Percentiles rank a stretch among this genome's conserved stretches.
These are phyloP conservation scores for Sebastes diploproa DNA, from an alignment of 2,797 vertebrate species.

Conservation along the genomic window DNA sequence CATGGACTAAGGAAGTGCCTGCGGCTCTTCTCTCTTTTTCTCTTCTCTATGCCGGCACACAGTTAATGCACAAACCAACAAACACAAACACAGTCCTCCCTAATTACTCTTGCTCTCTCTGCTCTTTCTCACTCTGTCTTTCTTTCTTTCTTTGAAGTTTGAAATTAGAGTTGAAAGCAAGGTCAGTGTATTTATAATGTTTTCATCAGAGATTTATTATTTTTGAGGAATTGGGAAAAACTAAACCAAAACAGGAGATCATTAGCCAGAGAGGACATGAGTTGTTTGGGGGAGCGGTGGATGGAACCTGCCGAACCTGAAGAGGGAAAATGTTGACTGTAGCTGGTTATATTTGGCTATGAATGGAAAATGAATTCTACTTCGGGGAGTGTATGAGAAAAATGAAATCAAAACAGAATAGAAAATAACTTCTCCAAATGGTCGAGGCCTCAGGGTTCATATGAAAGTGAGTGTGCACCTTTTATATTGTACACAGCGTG, in stretches of 20 bases:
- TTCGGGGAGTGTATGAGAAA: neutral
- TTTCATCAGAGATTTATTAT: constrained; percentile 51
- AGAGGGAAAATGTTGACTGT: neutral
- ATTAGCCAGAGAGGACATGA: constrained; percentile 5
- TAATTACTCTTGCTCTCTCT: constrained; percentile 39
- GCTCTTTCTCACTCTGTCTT: constrained; percentile 6
- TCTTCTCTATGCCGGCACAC: neutral
- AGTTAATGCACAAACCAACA: constrained; percentile 12
- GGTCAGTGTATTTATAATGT: constrained; percentile 57
- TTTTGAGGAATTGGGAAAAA: constrained; percentile 26
- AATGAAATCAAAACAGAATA: constrained; percentile 1
- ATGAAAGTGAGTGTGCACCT: neutral
- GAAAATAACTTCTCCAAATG: neutral
- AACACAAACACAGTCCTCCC: constrained; percentile 25
- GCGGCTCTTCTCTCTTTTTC: neutral
- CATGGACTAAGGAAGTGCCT: constrained; percentile 18
- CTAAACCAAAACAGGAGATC: constrained; percentile 7
- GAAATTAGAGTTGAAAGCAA: constrained; percentile 57
- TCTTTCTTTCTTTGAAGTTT: constrained; percentile 58
- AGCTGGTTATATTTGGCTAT: neutral
- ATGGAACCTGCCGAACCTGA: neutral
- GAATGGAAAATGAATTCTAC: constrained; percentile 16
- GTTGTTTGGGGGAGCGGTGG: neutral
- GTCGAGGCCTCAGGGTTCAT: too few species aligned
- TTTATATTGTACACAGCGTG: neutral